Conservation (phyloP, 2,113 vertebrate genomes). For the Mastomys coucha region DNA sequence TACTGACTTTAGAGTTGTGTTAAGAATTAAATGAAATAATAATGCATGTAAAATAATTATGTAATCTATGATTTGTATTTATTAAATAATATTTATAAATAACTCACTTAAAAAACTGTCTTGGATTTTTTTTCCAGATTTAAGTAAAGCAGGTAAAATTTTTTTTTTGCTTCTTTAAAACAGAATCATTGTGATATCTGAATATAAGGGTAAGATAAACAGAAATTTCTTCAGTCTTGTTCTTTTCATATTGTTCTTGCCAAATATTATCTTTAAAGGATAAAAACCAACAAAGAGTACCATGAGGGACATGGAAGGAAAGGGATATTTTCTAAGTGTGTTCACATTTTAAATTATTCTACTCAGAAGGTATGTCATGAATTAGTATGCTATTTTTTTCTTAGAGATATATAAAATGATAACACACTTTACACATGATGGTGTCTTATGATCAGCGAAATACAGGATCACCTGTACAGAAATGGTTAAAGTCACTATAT, state of each 20-base stretch:
- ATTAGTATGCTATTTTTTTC: slow-evolving; percentile 9
- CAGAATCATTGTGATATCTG: slow-evolving; percentile 30
- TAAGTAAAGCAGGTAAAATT: slow-evolving; percentile 66
- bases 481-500: slow-evolving; percentile 42
- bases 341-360: slow-evolving; percentile 49
- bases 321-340: slow-evolving; percentile 6
- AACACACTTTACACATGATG: not conserved
- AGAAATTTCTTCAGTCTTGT: slow-evolving; percentile 57
- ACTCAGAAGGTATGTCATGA: slow-evolving; percentile 24
- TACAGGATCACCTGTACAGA: slow-evolving; percentile 2
- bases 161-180: slow-evolving; percentile 61
- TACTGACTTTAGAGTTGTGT: slow-evolving; percentile 36
- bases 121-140: slow-evolving; percentile 56
- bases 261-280: slow-evolving; percentile 43
- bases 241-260: slow-evolving; percentile 52
- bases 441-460: slow-evolving; percentile 45
- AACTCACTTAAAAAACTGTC: slow-evolving; percentile 37
- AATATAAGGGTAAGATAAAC: slow-evolving; percentile 52
- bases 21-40: slow-evolving; percentile 59
- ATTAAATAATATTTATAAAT: slow-evolving; percentile 52
- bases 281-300: not conserved
- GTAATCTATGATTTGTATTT: slow-evolving; percentile 44
- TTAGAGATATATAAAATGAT: slow-evolving; percentile 36
- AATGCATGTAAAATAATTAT: slow-evolving; percentile 51
- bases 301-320: slow-evolving; percentile 56